Conservation (phyloP, 2,888 invertebrate genomes). For the Caenorhabditis virilis region DNA sequence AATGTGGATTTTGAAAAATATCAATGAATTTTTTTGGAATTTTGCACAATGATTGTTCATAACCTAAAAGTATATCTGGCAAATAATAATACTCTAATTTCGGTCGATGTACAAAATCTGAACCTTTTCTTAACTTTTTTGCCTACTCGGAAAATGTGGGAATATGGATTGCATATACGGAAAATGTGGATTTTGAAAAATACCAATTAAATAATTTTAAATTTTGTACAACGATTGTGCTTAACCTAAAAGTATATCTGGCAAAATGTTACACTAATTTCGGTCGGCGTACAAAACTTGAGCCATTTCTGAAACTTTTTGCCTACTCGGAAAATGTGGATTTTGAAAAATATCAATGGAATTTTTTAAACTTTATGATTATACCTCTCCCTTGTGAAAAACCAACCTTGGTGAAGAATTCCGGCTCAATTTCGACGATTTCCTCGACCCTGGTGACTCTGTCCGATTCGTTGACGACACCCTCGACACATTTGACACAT, state of each 20-base stretch:
- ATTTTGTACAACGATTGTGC: too few relatives aligned
- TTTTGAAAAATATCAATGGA: neutral
- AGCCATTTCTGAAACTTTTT: too few relatives aligned
- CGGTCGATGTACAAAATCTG: too few relatives aligned
- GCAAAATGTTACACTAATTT: slow-evolving; percentile 20
- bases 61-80: neutral
- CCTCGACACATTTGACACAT: slow-evolving; percentile 31
- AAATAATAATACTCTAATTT: slow-evolving; percentile 23
- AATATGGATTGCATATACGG: too few relatives aligned
- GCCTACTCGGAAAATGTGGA: too few relatives aligned
- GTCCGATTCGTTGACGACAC: slow-evolving; percentile 26
- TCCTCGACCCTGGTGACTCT: slow-evolving; percentile 31
- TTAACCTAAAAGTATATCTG: neutral
- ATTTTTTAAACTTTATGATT: neutral
- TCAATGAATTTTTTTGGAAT: neutral
- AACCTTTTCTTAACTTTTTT: too few relatives aligned
- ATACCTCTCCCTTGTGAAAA: too few relatives aligned
- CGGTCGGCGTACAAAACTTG: too few relatives aligned
- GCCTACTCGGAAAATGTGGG: too few relatives aligned
- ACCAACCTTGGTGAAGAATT: slow-evolving; percentile 17
- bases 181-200: neutral
- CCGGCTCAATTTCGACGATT: slow-evolving; percentile 25
- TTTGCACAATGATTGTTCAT: too few relatives aligned
- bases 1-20: neutral
- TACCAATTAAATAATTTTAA: neutral